Evolutionary conservation across 2,797 vertebrate species (phyloP).

Genomic region (Ctenosaura bakeri): DNA sequence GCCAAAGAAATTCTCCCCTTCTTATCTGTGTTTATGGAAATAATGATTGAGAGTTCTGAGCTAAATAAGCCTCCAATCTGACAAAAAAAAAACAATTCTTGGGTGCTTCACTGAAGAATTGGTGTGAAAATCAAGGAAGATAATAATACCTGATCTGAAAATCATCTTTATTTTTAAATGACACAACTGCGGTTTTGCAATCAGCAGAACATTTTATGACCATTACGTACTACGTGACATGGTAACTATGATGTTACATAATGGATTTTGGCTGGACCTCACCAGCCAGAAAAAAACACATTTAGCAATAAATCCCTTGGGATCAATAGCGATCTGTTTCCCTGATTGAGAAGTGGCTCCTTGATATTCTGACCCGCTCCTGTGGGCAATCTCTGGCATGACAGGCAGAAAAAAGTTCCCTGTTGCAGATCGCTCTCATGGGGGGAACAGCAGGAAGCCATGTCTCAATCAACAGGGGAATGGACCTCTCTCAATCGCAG

Average conservation of each 20-base stretch:
- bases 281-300: too few relatives aligned
- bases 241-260: too few relatives aligned
- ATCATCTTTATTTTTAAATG: not conserved
- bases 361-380: too few relatives aligned
- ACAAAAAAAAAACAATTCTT: not conserved
- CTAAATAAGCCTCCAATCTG: not conserved
- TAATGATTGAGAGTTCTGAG: not conserved
- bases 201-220: too few relatives aligned
- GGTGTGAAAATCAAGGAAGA: not conserved
- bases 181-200: not conserved
- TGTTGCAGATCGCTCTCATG: too few relatives aligned
- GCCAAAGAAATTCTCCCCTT: not conserved
- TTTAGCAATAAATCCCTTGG: not conserved
- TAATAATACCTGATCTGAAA: constrained; percentile 8
- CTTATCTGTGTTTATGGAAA: not conserved
- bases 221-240: too few relatives aligned
- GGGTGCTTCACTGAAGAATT: not conserved
- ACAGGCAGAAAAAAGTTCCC: too few relatives aligned
- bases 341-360: not conserved
- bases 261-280: too few relatives aligned
- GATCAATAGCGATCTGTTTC: not conserved
- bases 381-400: too few relatives aligned
- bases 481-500: too few relatives aligned
- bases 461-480: too few relatives aligned
- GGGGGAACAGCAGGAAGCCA: not conserved